phyloP scores from a whole-genome alignment of 2,113 vertebrate genomes.

The Pomatostomus ruficeps region DNA sequence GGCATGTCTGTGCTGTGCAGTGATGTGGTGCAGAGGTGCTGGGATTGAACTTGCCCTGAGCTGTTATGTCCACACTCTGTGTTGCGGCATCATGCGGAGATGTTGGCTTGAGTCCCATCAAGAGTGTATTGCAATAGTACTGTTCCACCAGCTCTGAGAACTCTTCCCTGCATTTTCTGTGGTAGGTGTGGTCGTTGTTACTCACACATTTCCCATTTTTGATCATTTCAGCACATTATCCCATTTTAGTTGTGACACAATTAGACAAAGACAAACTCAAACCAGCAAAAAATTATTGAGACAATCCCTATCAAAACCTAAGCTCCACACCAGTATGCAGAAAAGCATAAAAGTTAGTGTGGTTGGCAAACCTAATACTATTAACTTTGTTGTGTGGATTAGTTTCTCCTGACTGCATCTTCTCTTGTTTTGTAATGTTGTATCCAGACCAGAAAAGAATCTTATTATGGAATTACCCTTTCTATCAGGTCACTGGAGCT shows the following conservation, averaged over 20 bases:
- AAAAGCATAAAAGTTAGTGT: not conserved
- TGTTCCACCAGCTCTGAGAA: not conserved
- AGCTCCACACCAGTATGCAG: not conserved
- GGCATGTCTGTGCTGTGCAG: not conserved
- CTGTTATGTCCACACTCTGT: not conserved
- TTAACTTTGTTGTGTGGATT: not conserved
- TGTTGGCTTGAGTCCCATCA: not conserved
- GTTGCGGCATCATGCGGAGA: accelerated
- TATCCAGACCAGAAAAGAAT: not conserved
- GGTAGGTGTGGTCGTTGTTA: not conserved
- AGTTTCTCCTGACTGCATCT: not conserved
- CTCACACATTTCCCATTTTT: not conserved
- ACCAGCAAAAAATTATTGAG: not conserved
- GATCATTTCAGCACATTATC: not conserved
- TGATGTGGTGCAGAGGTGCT: not conserved
- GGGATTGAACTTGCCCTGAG: not conserved
- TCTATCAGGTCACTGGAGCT: not conserved
- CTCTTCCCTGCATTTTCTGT: not conserved
- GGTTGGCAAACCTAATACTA: not conserved
- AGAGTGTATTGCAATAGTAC: not conserved
- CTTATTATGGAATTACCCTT: not conserved
- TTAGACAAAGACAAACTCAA: not conserved
- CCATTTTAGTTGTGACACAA: not conserved
- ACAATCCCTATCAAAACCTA: not conserved
- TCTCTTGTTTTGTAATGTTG: not conserved